Percentiles rank a stretch among this genome's conserved stretches.
These are phyloP conservation scores for Harpalus rufipes DNA, from an alignment of 2,888 invertebrate species.

Conservation along the genomic window DNA sequence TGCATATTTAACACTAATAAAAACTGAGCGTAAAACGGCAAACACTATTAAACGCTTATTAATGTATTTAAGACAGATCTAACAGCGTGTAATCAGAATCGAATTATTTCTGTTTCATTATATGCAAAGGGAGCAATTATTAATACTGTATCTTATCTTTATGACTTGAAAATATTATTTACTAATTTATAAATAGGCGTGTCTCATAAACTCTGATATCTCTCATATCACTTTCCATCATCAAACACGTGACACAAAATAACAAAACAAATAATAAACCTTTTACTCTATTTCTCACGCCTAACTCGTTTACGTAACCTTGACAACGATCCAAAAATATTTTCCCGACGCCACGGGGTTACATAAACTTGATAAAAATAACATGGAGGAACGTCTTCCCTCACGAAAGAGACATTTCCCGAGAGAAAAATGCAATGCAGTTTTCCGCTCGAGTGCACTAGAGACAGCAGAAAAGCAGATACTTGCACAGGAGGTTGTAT, in stretches of 20 bases:
- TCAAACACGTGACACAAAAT: not conserved
- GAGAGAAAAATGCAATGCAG: slow-evolving; percentile 24
- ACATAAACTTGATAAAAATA: slow-evolving; percentile 29
- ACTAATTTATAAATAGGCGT: not conserved
- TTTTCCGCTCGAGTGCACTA: slow-evolving; percentile 4
- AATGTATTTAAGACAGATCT: no score
- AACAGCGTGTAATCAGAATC: no score
- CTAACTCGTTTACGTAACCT: slow-evolving; percentile 22
- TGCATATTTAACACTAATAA: no score
- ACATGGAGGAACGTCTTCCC: not conserved
- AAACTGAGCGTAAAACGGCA: no score
- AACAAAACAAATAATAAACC: not conserved
- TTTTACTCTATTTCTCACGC: not conserved
- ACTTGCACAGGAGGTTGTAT: slow-evolving; percentile 2
- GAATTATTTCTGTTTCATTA: no score
- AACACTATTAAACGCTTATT: no score
- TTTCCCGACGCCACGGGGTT: slow-evolving; percentile 2
- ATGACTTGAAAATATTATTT: no score
- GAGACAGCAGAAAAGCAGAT: not conserved
- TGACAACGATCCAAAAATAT: slow-evolving; percentile 42
- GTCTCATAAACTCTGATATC: not conserved
- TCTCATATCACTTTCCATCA: not conserved
- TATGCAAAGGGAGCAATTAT: no score
- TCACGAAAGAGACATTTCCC: slow-evolving; percentile 31
- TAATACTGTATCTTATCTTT: no score